phyloP scores from a whole-genome alignment of 2,888 invertebrate genomes.

The Netelia inedita region DNA sequence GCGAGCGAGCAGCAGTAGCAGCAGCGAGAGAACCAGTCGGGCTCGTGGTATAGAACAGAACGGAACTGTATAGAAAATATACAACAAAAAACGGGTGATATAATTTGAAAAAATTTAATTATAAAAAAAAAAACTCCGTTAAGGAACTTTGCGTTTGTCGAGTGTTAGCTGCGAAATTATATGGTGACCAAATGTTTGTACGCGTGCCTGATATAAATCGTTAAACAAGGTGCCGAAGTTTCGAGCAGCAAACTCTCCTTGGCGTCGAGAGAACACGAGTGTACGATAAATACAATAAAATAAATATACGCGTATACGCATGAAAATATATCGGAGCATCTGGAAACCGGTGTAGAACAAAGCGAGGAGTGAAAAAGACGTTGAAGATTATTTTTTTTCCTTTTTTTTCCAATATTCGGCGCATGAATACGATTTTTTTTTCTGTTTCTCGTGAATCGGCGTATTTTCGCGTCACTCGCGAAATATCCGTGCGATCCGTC shows the following conservation, averaged over 20 bases:
- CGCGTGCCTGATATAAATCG: conserved; percentile 8
- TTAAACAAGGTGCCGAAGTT: conserved; percentile 17
- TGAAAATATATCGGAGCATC: conserved; percentile 24
- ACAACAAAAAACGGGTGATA: conserved; percentile 14
- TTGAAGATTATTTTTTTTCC: neutral
- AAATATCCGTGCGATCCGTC: conserved; percentile 67
- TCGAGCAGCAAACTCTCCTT: conserved; percentile 5
- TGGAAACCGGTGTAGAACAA: neutral
- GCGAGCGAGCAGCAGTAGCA: conserved; percentile 49
- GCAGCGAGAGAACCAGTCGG: conserved; percentile 61
- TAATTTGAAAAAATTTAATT: conserved; percentile 9
- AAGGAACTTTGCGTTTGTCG: neutral
- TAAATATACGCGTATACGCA: conserved; percentile 10
- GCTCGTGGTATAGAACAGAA: conserved; percentile 64
- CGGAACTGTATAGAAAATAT: conserved; percentile 53
- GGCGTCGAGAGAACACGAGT: conserved; percentile 8
- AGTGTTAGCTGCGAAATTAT: neutral
- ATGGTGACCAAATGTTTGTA: neutral
- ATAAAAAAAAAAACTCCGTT: neutral
- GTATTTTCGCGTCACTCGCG: neutral
- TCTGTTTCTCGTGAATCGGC: conserved; percentile 16
- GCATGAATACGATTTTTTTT: neutral
- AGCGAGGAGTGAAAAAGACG: neutral
- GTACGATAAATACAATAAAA: conserved; percentile 19
- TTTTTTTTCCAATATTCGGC: neutral